Evolutionary conservation across 2,113 vertebrate species (phyloP).

Genomic region (Callipepla squamata): DNA sequence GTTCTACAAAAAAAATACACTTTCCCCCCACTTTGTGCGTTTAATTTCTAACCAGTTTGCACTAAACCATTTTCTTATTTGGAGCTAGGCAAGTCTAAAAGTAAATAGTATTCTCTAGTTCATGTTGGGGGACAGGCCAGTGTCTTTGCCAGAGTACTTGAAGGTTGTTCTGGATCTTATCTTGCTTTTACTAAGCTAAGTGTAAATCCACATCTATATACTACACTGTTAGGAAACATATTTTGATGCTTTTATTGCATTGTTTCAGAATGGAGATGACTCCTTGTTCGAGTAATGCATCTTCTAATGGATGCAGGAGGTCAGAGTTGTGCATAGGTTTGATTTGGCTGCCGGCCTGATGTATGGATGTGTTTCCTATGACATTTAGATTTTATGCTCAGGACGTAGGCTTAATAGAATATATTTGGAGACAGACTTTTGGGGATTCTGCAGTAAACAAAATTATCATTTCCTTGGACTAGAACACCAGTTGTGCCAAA

Average conservation of each 20-base stretch:
- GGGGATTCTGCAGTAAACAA: background rate
- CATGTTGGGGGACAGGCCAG: background rate
- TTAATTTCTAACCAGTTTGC: background rate
- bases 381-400: background rate
- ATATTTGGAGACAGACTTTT: background rate
- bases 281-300: background rate
- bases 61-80: background rate
- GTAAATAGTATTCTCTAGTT: background rate
- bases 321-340: background rate
- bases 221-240: background rate
- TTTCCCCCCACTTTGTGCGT: background rate
- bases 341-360: background rate
- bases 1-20: background rate
- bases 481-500: background rate
- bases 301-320: background rate
- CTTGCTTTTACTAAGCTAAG: background rate
- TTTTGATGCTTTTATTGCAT: background rate
- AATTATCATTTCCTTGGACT: background rate
- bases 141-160: background rate
- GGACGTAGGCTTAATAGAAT: background rate
- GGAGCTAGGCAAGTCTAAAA: background rate
- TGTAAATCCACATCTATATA: rapidly evolving
- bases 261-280: background rate
- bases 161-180: background rate
- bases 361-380: background rate